Evolutionary conservation across 1,140 invertebrate species (phyloP), one percentile per base, ranked within the genome.

Genomic region (Muscidifurax raptorellus): DNA sequence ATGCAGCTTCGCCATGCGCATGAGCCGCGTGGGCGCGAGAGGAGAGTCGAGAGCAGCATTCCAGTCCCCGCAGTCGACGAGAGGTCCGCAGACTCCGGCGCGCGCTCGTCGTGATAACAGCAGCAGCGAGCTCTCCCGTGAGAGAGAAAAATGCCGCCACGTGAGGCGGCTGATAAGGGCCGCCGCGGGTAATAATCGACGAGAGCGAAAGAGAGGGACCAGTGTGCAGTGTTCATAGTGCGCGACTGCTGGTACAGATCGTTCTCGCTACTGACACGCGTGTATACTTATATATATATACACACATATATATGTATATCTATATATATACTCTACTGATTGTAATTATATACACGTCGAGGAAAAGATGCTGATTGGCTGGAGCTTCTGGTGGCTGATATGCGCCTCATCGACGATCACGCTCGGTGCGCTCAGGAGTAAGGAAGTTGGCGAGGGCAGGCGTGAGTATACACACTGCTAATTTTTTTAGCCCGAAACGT

Each of bases 401-500:
- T 91, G 89, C 89, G 89, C 89, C 44, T 88, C 89, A 7, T 89
- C 28, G 10, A 75, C 91, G 2, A n/a, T 59, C n/a, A 92, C 91
- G 80, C 88, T 92, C 66, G 91, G 89, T 10, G 91, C 90, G 36
- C 87, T 92, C 40, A 89, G 92, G 30, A 87, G 87, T 13, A 93
- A 92, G 85, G 92, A 93, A 72, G 88, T 90, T 40, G 89, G 90
- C 32, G 92, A 93, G 36, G 92, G 92, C 47, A 93, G 90, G 90
- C 90, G 91, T 93, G 89, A 90, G 88, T 89, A 82, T 74, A 27
- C 5, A 32, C 32, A 32, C 32, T 32, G 32, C 32, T 32, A 5
- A 15, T 40, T 59, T n/a, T n/a, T 13, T n/a, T 59, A n/a, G n/a
- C n/a, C n/a, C n/a, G n/a, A n/a, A n/a, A n/a, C n/a, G n/a, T n/a